Percentiles rank a stretch among this genome's conserved stretches.
phyloP scores from a whole-genome alignment of 2,797 vertebrate genomes.

The Acanthopagrus latus region DNA sequence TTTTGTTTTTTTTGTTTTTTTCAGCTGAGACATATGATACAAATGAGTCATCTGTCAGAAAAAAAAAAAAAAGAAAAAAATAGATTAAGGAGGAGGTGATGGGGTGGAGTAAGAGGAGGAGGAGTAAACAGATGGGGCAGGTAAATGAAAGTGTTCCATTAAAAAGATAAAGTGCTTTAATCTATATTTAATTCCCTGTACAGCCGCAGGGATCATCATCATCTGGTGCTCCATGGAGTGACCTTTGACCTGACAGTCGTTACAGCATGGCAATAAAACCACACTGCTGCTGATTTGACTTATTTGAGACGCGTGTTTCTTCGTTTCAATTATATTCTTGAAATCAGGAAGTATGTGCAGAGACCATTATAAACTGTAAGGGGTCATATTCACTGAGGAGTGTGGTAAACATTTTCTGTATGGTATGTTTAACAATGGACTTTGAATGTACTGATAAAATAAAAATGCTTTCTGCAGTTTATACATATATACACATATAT shows the following conservation, averaged over 20 bases:
- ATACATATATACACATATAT: background rate
- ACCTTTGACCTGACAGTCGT: conserved; percentile 54
- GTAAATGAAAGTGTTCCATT: conserved; percentile 59
- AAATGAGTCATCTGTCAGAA: conserved; percentile 39
- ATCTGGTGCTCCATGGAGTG: conserved; percentile 13
- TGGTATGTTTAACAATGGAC: background rate
- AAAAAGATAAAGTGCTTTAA: conserved; percentile 70
- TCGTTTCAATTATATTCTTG: background rate
- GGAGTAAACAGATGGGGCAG: conserved; percentile 51
- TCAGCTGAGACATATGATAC: conserved; percentile 16
- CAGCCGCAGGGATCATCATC: conserved; percentile 47
- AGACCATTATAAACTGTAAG: background rate
- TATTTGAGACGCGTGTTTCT: background rate
- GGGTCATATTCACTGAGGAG: background rate
- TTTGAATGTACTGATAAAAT: no score
- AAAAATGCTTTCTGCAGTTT: background rate
- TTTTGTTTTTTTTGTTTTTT: no score
- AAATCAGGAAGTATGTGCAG: background rate
- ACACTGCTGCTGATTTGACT: conserved; percentile 3
- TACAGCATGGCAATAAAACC: conserved; percentile 17
- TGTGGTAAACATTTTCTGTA: background rate
- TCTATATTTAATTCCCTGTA: conserved; percentile 59
- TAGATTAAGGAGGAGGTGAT: conserved; percentile 28
- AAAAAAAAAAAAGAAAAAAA: conserved; percentile 8
- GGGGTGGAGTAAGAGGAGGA: conserved; percentile 2